A percentile compares a stretch with the other conserved stretches of the same genome.
Evolutionary conservation across 1,140 invertebrate genomes (phyloP).

Genomic region (Drosophila ficusphila): DNA sequence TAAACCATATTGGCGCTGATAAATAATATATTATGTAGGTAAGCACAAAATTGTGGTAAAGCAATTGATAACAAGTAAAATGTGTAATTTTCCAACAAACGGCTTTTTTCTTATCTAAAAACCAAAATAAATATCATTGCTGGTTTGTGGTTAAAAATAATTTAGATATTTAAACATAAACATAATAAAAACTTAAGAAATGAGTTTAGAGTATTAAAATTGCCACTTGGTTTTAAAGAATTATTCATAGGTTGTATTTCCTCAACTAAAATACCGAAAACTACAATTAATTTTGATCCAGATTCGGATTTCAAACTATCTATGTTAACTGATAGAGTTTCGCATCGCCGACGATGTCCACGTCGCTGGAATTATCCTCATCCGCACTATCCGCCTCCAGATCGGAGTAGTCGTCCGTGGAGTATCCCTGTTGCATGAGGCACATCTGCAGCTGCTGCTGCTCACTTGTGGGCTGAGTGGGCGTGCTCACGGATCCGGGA

Average conservation of each 20-base stretch:
- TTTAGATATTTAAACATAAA: not conserved
- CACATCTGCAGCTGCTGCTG: constrained; percentile 79
- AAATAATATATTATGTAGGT: too few species aligned
- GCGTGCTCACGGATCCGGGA: constrained; percentile 9
- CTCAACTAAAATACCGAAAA: constrained; percentile 7
- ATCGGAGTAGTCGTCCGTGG: constrained; percentile 78
- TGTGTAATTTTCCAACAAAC: not conserved
- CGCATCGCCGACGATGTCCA: constrained; percentile 82
- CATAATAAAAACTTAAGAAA: not conserved
- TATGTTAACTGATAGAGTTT: constrained; percentile 83
- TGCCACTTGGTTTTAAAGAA: not conserved
- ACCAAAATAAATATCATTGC: too few species aligned
- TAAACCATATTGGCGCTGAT: not conserved
- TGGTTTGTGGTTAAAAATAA: too few species aligned
- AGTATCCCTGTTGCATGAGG: constrained; percentile 77
- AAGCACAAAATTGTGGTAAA: not conserved
- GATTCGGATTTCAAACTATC: constrained; percentile 17
- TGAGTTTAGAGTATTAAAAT: too few species aligned
- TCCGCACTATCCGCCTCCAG: constrained; percentile 73
- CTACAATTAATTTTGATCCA: constrained; percentile 3
- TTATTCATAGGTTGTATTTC: not conserved
- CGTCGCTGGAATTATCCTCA: constrained; percentile 82
- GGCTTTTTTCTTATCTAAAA: too few species aligned
- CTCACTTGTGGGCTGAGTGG: constrained; percentile 25
- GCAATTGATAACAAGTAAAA: not conserved